Evolutionary conservation across 2,797 vertebrate species (phyloP).

Genomic region (Megaceryle alcyon): DNA sequence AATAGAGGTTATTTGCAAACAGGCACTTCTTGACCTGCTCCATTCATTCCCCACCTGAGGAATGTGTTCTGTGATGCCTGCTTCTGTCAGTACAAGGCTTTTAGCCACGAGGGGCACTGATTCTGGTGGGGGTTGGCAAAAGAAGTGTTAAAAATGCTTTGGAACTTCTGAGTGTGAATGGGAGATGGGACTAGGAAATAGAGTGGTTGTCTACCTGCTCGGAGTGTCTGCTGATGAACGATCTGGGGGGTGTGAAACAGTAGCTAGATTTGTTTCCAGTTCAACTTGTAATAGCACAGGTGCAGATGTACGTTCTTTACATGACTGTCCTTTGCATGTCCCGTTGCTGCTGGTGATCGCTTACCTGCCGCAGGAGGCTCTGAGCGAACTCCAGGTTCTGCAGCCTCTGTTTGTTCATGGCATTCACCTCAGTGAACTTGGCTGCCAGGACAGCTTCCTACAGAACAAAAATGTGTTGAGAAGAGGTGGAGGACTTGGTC

Average conservation of each 20-base stretch:
- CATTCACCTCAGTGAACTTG: conserved; percentile 93
- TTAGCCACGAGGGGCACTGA: not conserved
- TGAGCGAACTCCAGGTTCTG: conserved; percentile 93
- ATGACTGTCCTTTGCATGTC: fast-evolving
- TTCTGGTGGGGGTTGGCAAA: not conserved
- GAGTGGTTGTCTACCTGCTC: not conserved
- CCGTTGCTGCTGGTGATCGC: fast-evolving
- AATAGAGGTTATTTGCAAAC: not conserved
- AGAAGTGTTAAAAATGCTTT: not conserved
- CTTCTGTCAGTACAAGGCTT: not conserved
- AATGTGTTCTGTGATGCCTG: not conserved
- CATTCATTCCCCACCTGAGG: not conserved
- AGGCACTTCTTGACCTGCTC: not conserved
- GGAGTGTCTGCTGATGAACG: not conserved
- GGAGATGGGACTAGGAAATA: not conserved
- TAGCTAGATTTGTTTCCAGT: not conserved
- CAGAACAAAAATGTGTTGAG: not conserved
- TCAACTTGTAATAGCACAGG: not conserved
- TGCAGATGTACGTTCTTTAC: fast-evolving
- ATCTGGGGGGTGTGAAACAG: not conserved
- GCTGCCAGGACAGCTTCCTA: conserved; percentile 91
- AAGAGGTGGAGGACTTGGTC: not conserved
- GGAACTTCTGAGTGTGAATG: not conserved
- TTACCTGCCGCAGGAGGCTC: conserved; percentile 91
- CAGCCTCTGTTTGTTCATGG: conserved; percentile 89